Evolutionary conservation across 2,113 vertebrate species (phyloP).

Genomic region (Pseudorectes ferrugineus): DNA sequence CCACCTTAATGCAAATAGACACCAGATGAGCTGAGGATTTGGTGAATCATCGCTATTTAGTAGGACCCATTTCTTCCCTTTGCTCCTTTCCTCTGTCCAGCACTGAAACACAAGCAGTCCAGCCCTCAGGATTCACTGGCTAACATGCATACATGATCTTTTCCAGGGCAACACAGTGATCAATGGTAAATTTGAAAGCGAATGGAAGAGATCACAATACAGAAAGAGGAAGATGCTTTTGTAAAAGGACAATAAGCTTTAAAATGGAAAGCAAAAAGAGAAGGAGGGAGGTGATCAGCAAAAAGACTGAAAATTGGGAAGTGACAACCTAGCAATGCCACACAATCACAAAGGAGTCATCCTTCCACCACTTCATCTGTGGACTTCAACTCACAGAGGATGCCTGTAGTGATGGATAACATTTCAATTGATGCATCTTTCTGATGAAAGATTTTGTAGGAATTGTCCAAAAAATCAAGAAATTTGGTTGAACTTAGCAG

Average conservation of each 20-base stretch:
- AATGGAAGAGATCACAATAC: background rate
- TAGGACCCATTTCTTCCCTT: background rate
- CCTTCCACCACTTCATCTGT: background rate
- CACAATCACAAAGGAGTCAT: background rate
- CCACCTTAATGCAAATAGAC: background rate
- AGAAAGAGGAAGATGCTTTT: background rate
- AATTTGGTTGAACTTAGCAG: background rate
- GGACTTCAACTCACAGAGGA: background rate
- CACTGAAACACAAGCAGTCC: background rate
- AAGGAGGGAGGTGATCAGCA: background rate
- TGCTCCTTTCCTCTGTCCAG: background rate
- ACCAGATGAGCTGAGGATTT: background rate
- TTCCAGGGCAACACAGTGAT: background rate
- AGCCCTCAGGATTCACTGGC: background rate
- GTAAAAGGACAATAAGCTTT: background rate
- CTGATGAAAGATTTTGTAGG: background rate
- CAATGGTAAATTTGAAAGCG: background rate
- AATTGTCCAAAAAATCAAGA: background rate
- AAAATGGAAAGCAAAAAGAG: background rate
- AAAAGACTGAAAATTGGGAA: background rate
- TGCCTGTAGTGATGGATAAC: background rate
- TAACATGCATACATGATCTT: background rate
- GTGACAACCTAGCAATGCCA: background rate
- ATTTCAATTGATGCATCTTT: background rate
- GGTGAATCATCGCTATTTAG: background rate